Base-by-base conservation (phyloP, 2,888 invertebrate genomes). In the Leucania comma region DNA sequence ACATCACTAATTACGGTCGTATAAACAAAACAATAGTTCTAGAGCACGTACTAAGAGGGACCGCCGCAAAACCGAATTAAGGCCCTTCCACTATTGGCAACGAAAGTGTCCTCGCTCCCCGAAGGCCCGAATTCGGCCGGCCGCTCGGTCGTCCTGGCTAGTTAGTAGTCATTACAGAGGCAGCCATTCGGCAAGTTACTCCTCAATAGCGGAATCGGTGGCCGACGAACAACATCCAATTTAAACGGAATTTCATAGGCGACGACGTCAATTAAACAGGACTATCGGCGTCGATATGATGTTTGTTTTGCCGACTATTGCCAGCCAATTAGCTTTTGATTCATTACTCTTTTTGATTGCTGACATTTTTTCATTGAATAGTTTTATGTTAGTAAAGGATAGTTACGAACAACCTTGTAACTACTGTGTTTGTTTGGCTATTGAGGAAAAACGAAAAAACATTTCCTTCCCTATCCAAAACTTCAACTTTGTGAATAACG, bases 101-200 rank as follows among this genome's bases (percentile, higher is more conserved):
- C 87, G 86, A 89, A 91, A 91, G 89, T 89, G 86, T 87, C 83
- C 79, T 86, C 82, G 81, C 71, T 71, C 84, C 65, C 78, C 46
- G 48, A 61, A 61, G 57, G 72, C 64, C 78, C 51, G 22, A 72
- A 68, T 63, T 60, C 35, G 29, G 63, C 14, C 58, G 59, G 58
- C 54, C 63, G 60, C 81, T 82, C 50, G 53, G 8, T 26, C 35
- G 78, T 62, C 82, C 83, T 68, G 83, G 87, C 90, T 93, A 90
- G 92, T 93, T 93, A 91, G 92, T 90, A 92, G 91, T 92, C 90
- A 93, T 93, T 94, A 93, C 89, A 87, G 86, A 85, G 88, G 85
- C 87, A 87, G 85, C 88, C 85, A 86, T 89, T 92, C 86, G 87
- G 85, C 80, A 91, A 90, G 84, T 92, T 90, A 80, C 84, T 84